These are phyloP conservation scores for Apolygus lucorum DNA, from an alignment of 1,140 invertebrate genomes.

Conservation along the genomic window DNA sequence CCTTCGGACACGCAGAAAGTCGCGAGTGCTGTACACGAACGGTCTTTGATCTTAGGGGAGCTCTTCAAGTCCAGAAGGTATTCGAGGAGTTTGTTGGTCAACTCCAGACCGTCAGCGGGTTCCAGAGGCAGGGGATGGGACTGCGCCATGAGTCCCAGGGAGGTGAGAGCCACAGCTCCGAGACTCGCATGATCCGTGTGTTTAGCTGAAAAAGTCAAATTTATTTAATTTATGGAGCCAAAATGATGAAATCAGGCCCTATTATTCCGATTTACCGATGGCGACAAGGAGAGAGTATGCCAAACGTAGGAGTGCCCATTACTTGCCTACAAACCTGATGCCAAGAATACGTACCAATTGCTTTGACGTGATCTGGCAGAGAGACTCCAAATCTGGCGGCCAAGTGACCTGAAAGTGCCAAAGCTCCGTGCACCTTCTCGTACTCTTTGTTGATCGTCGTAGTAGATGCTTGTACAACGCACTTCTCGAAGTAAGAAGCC, in stretches of 20 bases:
- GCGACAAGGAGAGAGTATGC: too few species aligned
- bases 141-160: not conserved
- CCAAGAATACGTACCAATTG: not conserved
- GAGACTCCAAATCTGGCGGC: not conserved
- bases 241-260: not conserved
- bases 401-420: not conserved
- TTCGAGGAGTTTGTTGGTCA: slow-evolving; percentile 9
- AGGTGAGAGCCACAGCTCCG: slow-evolving; percentile 2
- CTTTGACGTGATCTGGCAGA: not conserved
- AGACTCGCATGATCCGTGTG: slow-evolving; percentile 3
- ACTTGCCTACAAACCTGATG: too few species aligned
- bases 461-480: not conserved
- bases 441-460: not conserved
- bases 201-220: slow-evolving; percentile 2
- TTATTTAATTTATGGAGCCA: not conserved
- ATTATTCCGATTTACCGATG: too few species aligned
- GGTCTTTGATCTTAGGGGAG: slow-evolving; percentile 2
- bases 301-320: not conserved
- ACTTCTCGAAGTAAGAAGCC: not conserved
- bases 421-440: slow-evolving; percentile 12
- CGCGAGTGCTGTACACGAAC: not conserved
- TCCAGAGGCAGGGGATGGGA: not conserved
- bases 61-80: slow-evolving; percentile 6
- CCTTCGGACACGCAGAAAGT: not conserved
- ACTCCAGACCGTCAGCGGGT: not conserved